Evolutionary conservation across 2,888 invertebrate species (phyloP).

Genomic region (Epinotia ramella): DNA sequence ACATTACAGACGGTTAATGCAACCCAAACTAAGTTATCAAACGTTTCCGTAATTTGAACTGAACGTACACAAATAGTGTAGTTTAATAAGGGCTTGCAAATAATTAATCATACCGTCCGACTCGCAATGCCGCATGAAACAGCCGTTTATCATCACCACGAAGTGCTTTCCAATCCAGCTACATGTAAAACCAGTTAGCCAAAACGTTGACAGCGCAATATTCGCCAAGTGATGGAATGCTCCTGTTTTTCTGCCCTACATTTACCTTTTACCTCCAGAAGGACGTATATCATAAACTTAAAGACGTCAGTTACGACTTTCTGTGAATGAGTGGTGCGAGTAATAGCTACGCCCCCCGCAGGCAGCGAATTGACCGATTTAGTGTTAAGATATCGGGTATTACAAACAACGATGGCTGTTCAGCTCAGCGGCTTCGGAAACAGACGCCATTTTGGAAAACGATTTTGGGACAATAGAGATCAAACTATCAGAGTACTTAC

Average conservation of each 20-base stretch:
- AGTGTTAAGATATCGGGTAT: conserved; percentile 38
- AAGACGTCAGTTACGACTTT: background rate
- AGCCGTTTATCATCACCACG: conserved; percentile 6
- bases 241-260: conserved; percentile 41
- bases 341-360: conserved; percentile 32
- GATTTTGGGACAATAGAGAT: background rate
- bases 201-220: conserved; percentile 37
- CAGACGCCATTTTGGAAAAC: conserved; percentile 4
- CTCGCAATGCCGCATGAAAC: background rate
- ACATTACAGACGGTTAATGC: no score
- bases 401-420: conserved; percentile 28
- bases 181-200: conserved; percentile 32
- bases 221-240: conserved; percentile 36
- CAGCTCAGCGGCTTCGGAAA: conserved; percentile 14
- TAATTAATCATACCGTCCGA: background rate
- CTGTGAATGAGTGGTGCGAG: background rate
- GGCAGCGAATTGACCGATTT: conserved; percentile 40
- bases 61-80: no score
- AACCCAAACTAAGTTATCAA: no score
- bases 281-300: background rate
- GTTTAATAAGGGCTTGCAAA: background rate
- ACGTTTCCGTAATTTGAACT: no score
- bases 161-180: conserved; percentile 24
- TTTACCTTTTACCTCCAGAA: background rate
- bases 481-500: background rate